Evolutionary conservation across 2,113 vertebrate genomes (phyloP), one percentile per base, ranked within the genome.

Genomic region (Penelope pileata): DNA sequence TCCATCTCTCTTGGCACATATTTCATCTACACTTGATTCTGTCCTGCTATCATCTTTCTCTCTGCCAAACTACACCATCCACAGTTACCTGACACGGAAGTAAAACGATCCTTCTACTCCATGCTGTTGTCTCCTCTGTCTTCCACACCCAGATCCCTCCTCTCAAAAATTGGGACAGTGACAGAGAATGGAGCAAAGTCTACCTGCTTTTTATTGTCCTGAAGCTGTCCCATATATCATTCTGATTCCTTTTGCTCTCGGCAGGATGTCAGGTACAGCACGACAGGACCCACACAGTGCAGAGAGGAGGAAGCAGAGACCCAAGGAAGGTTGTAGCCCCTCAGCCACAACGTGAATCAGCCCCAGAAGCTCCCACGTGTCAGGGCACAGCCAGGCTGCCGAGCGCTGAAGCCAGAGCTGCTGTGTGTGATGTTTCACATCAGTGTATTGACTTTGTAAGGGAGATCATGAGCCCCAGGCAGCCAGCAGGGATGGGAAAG

Each of bases 11-110:
- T 62, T 47, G 38, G 53, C 36, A 38, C 75, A 17, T 82, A 87
- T 73, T 93, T 92, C 70, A 82, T 67, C 85, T 73, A 69, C 63
- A 70, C 38, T 77, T 63, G 82, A 87, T 90, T 91, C 95, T 91
- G 84, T 79, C 86, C 45, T 81, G 86, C 58, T 79, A 18, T 76
- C 70, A 73, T 77, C 69, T 53, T 76, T 58, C 74, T 78, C 30
- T 29, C 53, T 66, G 77, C 58, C 54, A 68, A 89, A 58, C 53
- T 56, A 36, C 58, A 38, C 43, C 45, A 68, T 45, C 58, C 62
- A 11, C 9, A 89, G 48, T 32, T 75, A 91, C 22, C 66, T 24
- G 42, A 67, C 16, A 84, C 0, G 12, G 43, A 94, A 68, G 23
- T 36, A 64, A 42, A 87, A 69, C 40, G 17, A 66, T 32, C 32